Base-by-base conservation (phyloP, 2,888 invertebrate species). In the Drosophila nigritarsus region DNA sequence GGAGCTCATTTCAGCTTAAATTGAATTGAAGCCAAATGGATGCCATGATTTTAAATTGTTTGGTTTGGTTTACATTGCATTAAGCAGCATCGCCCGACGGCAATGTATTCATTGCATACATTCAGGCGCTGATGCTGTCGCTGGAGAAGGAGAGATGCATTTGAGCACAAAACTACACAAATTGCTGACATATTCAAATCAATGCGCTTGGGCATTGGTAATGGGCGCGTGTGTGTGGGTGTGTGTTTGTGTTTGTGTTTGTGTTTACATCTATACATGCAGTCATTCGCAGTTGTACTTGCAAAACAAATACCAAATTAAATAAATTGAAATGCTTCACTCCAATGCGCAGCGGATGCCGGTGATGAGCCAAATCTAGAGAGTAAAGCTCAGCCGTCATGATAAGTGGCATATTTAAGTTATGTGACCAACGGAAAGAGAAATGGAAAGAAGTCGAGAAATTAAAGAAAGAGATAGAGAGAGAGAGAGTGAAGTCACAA, bases 181-280 rank as follows among this genome's bases (percentile, higher is more conserved):
- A 87, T 87, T 87, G 90, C 86, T 87, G 90, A 90, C 90, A 90
- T 88, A 90, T 87, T 87, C 90, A 90, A 87, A 87, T 90, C 90
- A 90, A 87, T 80, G 86, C 75, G 69, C 84, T 73, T 67, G 84
- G 65, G 89, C 78, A 83, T 73, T 71, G 58, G 29, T 50, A 72
- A 65, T 77, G 69, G 29, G 60, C 67, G 68, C 58, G 34, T 36
- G 30, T 65, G 55, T 53, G 65, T 60, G 59, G 34, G 67, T 45
- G 60, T 51, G 45, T 27, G 34, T 20, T 20, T 42, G 24, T 38
- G 27, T 45, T 59, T 42, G 29, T 45, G 40, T 72, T 65, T 65
- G 64, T 59, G 70, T 66, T 63, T 71, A 79, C 82, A 75, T 69
- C 73, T 73, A 73, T 59, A 64, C 72, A 58, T 55, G 48, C 55